These are phyloP conservation scores for Hirtodrosophila trivittata DNA, from an alignment of 2,888 invertebrate species.

Conservation along the genomic window DNA sequence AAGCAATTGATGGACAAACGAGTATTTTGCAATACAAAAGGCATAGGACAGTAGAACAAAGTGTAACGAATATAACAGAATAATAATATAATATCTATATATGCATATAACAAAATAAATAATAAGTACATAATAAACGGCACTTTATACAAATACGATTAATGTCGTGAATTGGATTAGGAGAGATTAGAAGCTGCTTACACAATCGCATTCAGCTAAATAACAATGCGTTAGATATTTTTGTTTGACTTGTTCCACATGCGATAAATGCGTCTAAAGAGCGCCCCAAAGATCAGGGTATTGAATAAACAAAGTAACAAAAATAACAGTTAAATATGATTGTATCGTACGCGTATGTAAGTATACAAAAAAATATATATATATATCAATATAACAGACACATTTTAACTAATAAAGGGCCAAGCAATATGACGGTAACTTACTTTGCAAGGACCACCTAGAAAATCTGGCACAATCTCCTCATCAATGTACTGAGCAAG, in stretches of 20 bases:
- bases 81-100: too few relatives aligned
- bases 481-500: slow-evolving; percentile 93
- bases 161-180: too few relatives aligned
- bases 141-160: slow-evolving; percentile 14
- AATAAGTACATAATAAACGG: slow-evolving; percentile 25
- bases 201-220: slow-evolving; percentile 84
- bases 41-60: slow-evolving; percentile 36
- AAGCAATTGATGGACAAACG: slow-evolving; percentile 36
- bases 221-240: slow-evolving; percentile 83
- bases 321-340: slow-evolving; percentile 55
- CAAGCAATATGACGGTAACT: slow-evolving; percentile 11
- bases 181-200: slow-evolving; percentile 76
- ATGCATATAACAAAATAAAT: background rate
- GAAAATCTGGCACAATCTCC: slow-evolving; percentile 94
- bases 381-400: background rate
- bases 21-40: slow-evolving; percentile 34
- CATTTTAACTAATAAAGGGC: background rate
- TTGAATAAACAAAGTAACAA: slow-evolving; percentile 38
- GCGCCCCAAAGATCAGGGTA: slow-evolving; percentile 33
- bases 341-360: slow-evolving; percentile 23
- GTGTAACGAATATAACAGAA: slow-evolving; percentile 10
- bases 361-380: slow-evolving; percentile 15
- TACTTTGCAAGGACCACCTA: slow-evolving; percentile 95
- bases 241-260: slow-evolving; percentile 83
- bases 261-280: slow-evolving; percentile 76